A percentile compares a stretch with the other conserved stretches of the same genome.
These are phyloP conservation scores for Sarcophaga rosellei DNA, from an alignment of 2,888 invertebrate species.

Conservation along the genomic window DNA sequence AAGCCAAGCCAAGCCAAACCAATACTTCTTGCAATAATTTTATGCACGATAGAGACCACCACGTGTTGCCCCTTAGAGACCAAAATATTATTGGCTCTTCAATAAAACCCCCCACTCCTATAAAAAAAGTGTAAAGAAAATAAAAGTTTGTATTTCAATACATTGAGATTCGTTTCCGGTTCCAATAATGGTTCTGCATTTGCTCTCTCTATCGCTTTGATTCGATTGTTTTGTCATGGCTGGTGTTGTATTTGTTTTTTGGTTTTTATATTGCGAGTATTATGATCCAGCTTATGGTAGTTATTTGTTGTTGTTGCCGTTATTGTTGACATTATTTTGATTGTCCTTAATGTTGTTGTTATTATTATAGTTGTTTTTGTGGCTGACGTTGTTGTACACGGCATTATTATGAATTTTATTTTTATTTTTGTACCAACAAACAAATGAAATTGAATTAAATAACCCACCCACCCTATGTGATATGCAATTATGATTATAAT, in stretches of 20 bases:
- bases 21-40: not conserved
- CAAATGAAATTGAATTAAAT: conserved; percentile 57
- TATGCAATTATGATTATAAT: conserved; percentile 60
- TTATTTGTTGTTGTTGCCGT: conserved; percentile 53
- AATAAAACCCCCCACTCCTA: no score
- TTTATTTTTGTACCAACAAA: conserved; percentile 29
- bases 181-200: conserved; percentile 25
- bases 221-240: conserved; percentile 49
- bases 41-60: not conserved
- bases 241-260: conserved; percentile 51
- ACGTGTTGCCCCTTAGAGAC: not conserved
- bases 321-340: conserved; percentile 56
- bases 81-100: not conserved
- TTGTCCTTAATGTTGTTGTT: conserved; percentile 44
- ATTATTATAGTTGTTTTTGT: conserved; percentile 20
- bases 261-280: conserved; percentile 53
- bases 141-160: conserved; percentile 27
- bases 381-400: not conserved
- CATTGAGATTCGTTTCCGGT: not conserved
- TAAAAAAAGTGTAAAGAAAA: not conserved
- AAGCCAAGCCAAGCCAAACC: not conserved
- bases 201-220: conserved; percentile 24
- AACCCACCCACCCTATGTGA: conserved; percentile 57
- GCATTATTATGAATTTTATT: not conserved
- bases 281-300: conserved; percentile 64